A percentile compares a stretch with the other conserved stretches of the same genome.
Evolutionary conservation across 2,113 vertebrate genomes (phyloP).

Genomic region (Panthera leo): DNA sequence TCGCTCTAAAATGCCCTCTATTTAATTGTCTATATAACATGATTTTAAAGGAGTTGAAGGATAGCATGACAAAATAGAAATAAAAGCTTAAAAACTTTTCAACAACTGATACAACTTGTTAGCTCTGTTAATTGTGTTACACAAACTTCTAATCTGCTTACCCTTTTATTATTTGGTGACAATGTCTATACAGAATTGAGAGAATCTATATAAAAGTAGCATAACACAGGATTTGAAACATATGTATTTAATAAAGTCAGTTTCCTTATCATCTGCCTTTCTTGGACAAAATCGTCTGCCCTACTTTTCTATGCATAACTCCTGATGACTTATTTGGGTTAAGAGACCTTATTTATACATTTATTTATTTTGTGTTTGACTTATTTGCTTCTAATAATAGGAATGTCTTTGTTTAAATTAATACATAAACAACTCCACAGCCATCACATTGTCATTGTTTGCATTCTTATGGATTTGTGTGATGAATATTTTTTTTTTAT

Average conservation of each 20-base stretch:
- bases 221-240: neutral
- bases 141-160: neutral
- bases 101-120: neutral
- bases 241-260: neutral
- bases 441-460: neutral
- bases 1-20: neutral
- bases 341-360: neutral
- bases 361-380: neutral
- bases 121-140: neutral
- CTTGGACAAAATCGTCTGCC: neutral
- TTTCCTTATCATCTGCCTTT: neutral
- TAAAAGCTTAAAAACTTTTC: neutral
- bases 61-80: neutral
- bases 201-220: neutral
- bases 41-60: neutral
- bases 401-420: neutral
- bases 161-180: neutral
- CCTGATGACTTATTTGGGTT: neutral
- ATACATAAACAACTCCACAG: neutral
- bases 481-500: neutral
- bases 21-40: neutral
- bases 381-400: neutral
- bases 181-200: neutral
- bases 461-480: neutral
- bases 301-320: fast-evolving